These are phyloP conservation scores for Aplodontia rufa DNA, from an alignment of 2,113 vertebrate species.

Conservation along the genomic window DNA sequence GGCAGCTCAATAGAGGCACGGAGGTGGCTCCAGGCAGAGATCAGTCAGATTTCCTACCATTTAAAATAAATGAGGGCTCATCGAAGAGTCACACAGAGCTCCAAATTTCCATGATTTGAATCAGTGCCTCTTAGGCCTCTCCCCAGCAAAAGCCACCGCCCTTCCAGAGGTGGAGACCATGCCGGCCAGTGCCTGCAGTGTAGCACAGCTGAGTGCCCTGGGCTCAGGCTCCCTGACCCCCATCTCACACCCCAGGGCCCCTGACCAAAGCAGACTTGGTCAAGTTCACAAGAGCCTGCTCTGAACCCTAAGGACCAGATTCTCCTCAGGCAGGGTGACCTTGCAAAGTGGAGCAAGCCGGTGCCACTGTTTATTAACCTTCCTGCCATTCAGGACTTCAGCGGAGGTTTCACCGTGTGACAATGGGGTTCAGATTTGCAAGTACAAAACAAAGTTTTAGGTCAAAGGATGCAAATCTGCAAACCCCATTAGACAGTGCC, in stretches of 20 bases:
- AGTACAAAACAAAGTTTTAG: slow-evolving; percentile 30
- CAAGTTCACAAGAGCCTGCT: accelerated
- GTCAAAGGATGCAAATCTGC: neutral
- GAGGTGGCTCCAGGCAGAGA: accelerated
- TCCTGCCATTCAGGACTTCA: neutral
- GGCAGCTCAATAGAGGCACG: neutral
- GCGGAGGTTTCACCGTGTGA: neutral
- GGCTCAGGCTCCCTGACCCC: accelerated
- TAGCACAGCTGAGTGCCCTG: accelerated
- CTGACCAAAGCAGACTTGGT: accelerated
- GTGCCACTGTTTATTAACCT: neutral
- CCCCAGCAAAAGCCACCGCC: neutral
- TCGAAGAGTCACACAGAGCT: neutral
- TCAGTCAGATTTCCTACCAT: neutral
- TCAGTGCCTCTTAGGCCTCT: too few relatives aligned
- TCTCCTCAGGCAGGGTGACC: accelerated
- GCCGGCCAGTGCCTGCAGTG: accelerated
- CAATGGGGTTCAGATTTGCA: slow-evolving; percentile 35
- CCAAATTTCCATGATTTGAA: neutral
- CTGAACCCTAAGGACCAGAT: accelerated
- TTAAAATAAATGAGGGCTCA: neutral
- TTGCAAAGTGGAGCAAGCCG: accelerated
- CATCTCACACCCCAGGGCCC: accelerated
- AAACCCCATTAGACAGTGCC: slow-evolving; percentile 51
- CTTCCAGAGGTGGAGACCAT: accelerated